Conservation (phyloP, 2,888 invertebrate genomes). For the Folsomia manolachei region DNA sequence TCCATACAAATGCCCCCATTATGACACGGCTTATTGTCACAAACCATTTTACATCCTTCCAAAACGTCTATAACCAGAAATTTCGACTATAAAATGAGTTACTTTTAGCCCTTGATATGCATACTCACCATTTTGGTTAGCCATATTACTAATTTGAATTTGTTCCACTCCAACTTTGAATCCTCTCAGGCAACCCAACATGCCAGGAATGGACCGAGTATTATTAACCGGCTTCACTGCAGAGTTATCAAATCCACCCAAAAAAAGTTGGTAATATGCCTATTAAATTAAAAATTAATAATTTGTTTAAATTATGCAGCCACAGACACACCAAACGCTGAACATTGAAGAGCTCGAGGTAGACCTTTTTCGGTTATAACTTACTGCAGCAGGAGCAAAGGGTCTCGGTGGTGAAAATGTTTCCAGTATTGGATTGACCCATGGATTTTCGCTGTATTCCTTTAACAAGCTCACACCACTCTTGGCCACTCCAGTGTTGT, state of each 20-base stretch:
- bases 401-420: slow-evolving; percentile 83
- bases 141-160: slow-evolving; percentile 54
- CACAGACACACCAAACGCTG: too few relatives aligned
- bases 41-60: slow-evolving; percentile 82
- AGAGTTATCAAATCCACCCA: slow-evolving; percentile 79
- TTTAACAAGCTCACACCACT: slow-evolving; percentile 52
- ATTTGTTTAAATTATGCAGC: too few relatives aligned
- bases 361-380: too few relatives aligned
- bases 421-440: slow-evolving; percentile 79
- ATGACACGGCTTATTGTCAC: slow-evolving; percentile 81
- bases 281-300: too few relatives aligned
- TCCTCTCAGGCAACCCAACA: slow-evolving; percentile 60
- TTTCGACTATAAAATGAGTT: slow-evolving; percentile 18
- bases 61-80: slow-evolving; percentile 54
- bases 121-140: slow-evolving; percentile 36
- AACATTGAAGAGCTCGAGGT: too few relatives aligned
- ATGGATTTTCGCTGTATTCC: slow-evolving; percentile 79
- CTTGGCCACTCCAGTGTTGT: slow-evolving; percentile 54
- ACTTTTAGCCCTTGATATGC: not conserved
- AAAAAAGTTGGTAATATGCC: slow-evolving; percentile 80
- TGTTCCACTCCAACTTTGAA: slow-evolving; percentile 77
- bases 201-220: slow-evolving; percentile 61
- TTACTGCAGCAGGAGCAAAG: slow-evolving; percentile 81
- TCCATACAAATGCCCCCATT: slow-evolving; percentile 80
- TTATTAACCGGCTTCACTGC: slow-evolving; percentile 64